Percentiles rank a stretch among this genome's conserved stretches.
Evolutionary conservation across 2,797 vertebrate genomes (phyloP).

Genomic region (Nyctalus aviator): DNA sequence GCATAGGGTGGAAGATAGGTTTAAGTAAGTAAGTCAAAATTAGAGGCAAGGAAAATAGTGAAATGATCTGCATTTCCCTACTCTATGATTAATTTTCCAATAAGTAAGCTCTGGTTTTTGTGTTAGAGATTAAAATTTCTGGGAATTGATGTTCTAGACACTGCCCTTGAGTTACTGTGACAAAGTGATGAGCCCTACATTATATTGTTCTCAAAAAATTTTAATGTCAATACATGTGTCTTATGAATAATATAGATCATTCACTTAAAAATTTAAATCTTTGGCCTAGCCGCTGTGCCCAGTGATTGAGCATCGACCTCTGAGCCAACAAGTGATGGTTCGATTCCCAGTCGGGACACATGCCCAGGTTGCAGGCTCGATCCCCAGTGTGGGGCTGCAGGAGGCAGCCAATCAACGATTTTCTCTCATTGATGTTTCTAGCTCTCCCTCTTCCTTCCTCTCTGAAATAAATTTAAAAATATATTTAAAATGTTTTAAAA

Average conservation of each 20-base stretch:
- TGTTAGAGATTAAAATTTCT: slow-evolving; percentile 13
- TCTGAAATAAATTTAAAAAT: no score
- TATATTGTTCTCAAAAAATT: slow-evolving; percentile 15
- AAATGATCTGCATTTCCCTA: slow-evolving; percentile 44
- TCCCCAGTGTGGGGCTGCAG: no score
- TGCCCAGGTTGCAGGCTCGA: no score
- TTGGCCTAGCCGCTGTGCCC: not conserved
- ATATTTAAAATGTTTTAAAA: not conserved
- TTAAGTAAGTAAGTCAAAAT: slow-evolving; percentile 46
- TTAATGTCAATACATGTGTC: not conserved
- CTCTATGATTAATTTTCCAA: slow-evolving; percentile 11
- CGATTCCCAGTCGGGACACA: no score
- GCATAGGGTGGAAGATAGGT: slow-evolving; percentile 6
- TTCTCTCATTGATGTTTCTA: no score
- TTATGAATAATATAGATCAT: slow-evolving; percentile 30
- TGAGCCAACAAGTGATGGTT: no score
- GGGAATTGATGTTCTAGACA: not conserved
- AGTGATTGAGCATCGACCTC: no score
- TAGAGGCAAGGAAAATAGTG: slow-evolving; percentile 28
- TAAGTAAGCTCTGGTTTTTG: slow-evolving; percentile 34
- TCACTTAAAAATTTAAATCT: not conserved
- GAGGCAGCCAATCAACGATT: no score
- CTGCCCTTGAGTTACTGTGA: not conserved
- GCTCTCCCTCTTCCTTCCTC: no score
- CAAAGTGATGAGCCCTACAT: not conserved